These are phyloP conservation scores for Eremobia ochroleuca DNA, from an alignment of 2,888 invertebrate genomes.

Conservation along the genomic window DNA sequence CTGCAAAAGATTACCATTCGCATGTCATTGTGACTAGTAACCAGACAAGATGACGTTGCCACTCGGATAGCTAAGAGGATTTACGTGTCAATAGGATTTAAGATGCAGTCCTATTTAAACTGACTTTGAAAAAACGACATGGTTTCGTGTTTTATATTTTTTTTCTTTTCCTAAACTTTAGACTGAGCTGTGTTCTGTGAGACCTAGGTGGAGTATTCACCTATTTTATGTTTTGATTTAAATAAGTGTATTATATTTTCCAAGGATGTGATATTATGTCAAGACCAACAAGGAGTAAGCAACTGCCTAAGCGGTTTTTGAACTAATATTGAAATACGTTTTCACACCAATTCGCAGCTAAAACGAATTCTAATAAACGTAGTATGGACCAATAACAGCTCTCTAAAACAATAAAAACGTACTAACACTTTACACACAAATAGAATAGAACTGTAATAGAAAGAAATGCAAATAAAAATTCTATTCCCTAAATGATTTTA, in stretches of 20 bases:
- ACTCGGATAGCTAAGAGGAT: background rate
- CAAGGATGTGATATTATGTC: background rate
- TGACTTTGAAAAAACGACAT: background rate
- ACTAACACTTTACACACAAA: background rate
- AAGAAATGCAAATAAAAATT: conserved; percentile 11
- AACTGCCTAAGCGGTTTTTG: too few relatives aligned
- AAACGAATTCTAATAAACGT: background rate
- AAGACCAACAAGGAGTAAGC: background rate
- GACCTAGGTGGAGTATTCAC: background rate
- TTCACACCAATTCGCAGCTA: background rate
- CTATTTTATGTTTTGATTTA: too few relatives aligned
- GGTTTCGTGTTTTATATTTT: background rate
- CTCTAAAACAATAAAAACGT: background rate
- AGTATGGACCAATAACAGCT: background rate
- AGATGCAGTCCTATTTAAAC: background rate
- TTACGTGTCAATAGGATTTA: background rate
- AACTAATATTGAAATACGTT: background rate
- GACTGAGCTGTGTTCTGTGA: background rate
- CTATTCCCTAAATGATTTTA: conserved; percentile 8
- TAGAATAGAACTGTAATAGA: conserved; percentile 8
- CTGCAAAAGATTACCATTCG: background rate
- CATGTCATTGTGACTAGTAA: background rate
- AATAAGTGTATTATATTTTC: background rate
- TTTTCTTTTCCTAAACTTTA: background rate
- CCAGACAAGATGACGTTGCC: background rate